Percentiles rank a stretch among this genome's conserved stretches.
Evolutionary conservation across 2,113 vertebrate species (phyloP).

Genomic region (Cheilinus undulatus): DNA sequence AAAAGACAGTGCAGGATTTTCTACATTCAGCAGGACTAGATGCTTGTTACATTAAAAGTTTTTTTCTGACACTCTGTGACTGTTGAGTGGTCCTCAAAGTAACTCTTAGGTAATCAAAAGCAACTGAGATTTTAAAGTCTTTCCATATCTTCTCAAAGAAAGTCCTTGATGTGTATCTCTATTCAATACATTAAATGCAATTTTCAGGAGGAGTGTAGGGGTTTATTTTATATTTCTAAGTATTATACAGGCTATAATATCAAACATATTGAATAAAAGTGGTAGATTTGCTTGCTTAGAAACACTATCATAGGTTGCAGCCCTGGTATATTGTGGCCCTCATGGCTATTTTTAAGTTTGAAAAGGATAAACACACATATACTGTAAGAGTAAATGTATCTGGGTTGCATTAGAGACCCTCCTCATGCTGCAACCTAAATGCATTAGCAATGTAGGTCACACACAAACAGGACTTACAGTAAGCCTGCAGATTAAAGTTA

Average conservation of each 20-base stretch:
- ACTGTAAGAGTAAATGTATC: neutral
- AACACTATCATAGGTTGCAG: neutral
- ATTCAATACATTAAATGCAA: too few relatives aligned
- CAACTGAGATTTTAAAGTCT: too few relatives aligned
- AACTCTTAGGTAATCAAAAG: too few relatives aligned
- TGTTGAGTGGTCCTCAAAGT: too few relatives aligned
- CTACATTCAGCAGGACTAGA: too few relatives aligned
- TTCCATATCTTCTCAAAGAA: too few relatives aligned
- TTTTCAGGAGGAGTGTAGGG: neutral
- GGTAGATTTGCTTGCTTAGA: too few relatives aligned
- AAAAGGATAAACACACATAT: neutral
- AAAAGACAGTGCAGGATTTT: too few relatives aligned
- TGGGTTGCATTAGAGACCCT: conserved; percentile 25
- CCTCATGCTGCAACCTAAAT: conserved; percentile 25
- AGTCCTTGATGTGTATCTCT: too few relatives aligned
- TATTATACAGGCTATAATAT: neutral
- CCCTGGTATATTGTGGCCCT: neutral
- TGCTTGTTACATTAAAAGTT: too few relatives aligned
- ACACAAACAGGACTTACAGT: conserved; percentile 24
- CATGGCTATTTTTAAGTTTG: neutral
- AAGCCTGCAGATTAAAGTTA: conserved; percentile 32
- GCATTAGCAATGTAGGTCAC: conserved; percentile 39
- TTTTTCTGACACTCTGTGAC: too few relatives aligned
- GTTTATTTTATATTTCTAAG: neutral
- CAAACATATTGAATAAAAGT: too few relatives aligned